Evolutionary conservation across 2,888 invertebrate species (phyloP).

Genomic region (Chironomus riparius): DNA sequence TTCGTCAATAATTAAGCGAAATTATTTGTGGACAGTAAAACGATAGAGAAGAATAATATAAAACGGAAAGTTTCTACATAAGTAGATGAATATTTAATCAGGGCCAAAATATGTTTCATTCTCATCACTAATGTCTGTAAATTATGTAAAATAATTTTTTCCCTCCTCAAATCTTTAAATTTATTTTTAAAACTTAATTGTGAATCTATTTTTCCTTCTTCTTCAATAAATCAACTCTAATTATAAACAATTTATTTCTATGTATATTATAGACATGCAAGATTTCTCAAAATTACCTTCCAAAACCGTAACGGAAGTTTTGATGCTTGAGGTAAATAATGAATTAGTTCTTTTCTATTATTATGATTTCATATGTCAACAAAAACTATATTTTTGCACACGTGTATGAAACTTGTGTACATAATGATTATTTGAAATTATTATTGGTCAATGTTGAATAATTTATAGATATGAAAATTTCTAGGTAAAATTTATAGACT

Average conservation of each 20-base stretch:
- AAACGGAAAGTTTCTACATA: not conserved
- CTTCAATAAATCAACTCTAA: not conserved
- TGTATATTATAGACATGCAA: constrained; percentile 63
- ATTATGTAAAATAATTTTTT: not conserved
- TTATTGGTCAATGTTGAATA: too few relatives aligned
- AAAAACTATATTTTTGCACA: too few relatives aligned
- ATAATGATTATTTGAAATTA: too few relatives aligned
- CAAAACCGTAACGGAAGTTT: constrained; percentile 77
- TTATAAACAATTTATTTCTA: not conserved
- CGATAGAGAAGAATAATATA: not conserved
- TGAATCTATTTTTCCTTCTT: not conserved
- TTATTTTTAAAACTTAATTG: not conserved
- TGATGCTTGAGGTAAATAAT: constrained; percentile 61
- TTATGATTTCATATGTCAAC: too few relatives aligned
- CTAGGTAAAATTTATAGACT: too few relatives aligned
- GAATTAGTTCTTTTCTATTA: not conserved
- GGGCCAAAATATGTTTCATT: constrained; percentile 16
- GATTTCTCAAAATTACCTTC: constrained; percentile 79
- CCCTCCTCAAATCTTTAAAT: not conserved
- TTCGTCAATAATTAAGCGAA: constrained; percentile 20
- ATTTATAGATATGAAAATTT: too few relatives aligned
- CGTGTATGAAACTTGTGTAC: too few relatives aligned
- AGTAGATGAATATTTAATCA: constrained; percentile 5
- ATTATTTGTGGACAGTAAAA: constrained; percentile 1
- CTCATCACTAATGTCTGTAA: not conserved